phyloP scores from a whole-genome alignment of 2,888 invertebrate genomes.

The Caenorhabditis imperialis region DNA sequence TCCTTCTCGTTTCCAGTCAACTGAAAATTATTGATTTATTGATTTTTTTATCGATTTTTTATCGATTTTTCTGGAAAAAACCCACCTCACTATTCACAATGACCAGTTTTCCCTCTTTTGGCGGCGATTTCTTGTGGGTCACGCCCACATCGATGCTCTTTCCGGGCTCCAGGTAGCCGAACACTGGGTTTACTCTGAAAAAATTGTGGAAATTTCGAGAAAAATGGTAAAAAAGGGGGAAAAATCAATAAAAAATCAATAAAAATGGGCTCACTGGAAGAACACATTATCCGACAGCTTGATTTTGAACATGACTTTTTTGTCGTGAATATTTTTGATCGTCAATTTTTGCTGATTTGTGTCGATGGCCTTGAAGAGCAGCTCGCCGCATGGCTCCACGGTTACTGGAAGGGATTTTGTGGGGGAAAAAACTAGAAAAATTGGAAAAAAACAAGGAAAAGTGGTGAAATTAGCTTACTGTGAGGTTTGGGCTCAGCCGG shows the following conservation, averaged over 20 bases:
- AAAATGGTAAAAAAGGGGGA: background rate
- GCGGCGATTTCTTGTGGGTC: constrained; percentile 16
- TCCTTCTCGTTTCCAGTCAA: constrained; percentile 27
- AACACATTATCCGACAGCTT: constrained; percentile 24
- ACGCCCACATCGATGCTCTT: constrained; percentile 21
- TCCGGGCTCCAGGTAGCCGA: constrained; percentile 32
- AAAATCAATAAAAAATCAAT: constrained; percentile 3
- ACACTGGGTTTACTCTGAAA: constrained; percentile 35
- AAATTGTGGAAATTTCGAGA: no score
- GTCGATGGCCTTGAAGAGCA: background rate
- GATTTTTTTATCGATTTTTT: no score
- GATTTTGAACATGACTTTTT: constrained; percentile 27
- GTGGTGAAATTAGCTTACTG: background rate
- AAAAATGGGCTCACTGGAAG: constrained; percentile 15
- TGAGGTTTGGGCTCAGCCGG: background rate
- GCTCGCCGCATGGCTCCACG: background rate
- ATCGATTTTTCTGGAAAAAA: background rate
- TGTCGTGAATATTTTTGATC: constrained; percentile 11
- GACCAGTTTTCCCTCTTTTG: constrained; percentile 32
- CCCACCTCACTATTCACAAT: constrained; percentile 24
- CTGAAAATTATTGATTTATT: constrained; percentile 8
- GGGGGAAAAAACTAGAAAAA: no score
- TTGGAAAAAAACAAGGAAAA: background rate
- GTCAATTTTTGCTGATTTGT: background rate
- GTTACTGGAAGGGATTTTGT: no score